Percentiles rank a stretch among this genome's conserved stretches.
These are phyloP conservation scores for Peromyscus attwateri DNA, from an alignment of 2,797 vertebrate genomes.

Conservation along the genomic window DNA sequence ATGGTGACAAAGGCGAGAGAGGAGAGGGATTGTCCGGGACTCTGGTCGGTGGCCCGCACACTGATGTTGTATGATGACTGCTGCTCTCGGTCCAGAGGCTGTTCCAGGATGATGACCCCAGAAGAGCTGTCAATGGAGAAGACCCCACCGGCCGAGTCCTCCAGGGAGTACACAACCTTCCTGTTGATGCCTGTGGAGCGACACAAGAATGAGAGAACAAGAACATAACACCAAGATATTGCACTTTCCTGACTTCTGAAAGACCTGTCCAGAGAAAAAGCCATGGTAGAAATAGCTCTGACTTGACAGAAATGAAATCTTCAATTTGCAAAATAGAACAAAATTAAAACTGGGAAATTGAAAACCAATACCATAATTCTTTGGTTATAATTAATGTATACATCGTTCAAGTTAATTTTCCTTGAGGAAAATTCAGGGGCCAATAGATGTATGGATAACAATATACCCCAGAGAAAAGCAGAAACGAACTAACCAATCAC, in stretches of 20 bases:
- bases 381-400: not conserved
- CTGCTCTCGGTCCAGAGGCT: constrained; percentile 94
- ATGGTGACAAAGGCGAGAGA: constrained; percentile 94
- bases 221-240: fast-evolving
- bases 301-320: not conserved
- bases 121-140: constrained; percentile 96
- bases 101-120: constrained; percentile 94
- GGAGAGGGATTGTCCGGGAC: constrained; percentile 90
- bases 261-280: not conserved
- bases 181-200: constrained; percentile 91
- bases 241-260: not conserved
- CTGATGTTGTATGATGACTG: constrained; percentile 94
- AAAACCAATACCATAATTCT: not conserved
- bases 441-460: not conserved
- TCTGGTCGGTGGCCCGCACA: constrained; percentile 93
- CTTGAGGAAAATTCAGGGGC: constrained; percentile 6
- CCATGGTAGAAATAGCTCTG: not conserved
- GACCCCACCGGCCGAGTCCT: constrained; percentile 91
- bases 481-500: not conserved
- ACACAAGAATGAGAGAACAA: not conserved
- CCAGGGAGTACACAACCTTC: constrained; percentile 94
- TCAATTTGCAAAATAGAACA: not conserved
- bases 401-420: not conserved
- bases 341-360: not conserved
- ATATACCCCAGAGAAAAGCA: not conserved